phyloP scores from a whole-genome alignment of 2,113 vertebrate species.

The Actenoides hombroni region DNA sequence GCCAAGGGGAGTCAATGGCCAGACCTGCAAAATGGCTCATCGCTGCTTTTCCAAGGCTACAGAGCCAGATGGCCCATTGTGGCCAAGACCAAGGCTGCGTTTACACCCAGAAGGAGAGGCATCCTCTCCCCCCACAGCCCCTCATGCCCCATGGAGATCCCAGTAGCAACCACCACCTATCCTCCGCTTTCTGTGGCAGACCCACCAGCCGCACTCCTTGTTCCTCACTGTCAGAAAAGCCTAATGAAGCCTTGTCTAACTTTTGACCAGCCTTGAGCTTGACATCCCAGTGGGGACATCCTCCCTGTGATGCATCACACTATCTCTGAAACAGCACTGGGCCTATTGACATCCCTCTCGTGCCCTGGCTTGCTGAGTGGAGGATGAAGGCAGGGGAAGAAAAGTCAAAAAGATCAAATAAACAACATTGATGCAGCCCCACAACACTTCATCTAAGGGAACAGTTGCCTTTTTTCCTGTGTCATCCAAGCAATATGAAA shows the following conservation, averaged over 20 bases:
- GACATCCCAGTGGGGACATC: accelerated
- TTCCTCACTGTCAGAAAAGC: background rate
- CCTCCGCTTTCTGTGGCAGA: background rate
- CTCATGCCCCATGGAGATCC: background rate
- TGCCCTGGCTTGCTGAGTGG: background rate
- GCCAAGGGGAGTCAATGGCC: background rate
- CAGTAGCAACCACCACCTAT: background rate
- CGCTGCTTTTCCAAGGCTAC: background rate
- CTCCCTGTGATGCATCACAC: background rate
- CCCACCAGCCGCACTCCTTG: background rate
- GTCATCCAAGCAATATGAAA: background rate
- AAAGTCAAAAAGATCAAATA: background rate
- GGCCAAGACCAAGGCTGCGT: background rate
- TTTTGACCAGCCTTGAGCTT: background rate
- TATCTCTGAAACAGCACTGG: background rate
- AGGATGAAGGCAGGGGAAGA: background rate
- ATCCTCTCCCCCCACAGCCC: accelerated
- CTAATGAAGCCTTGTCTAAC: background rate
- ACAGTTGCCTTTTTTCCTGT: background rate
- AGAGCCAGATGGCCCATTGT: background rate
- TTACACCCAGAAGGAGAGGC: background rate
- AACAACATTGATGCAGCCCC: background rate
- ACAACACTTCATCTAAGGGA: background rate
- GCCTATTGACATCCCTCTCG: background rate
- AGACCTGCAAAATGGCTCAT: background rate